Percentiles rank a stretch among this genome's conserved stretches.
These are phyloP conservation scores for Cinclus mexicanus DNA, from an alignment of 2,113 vertebrate genomes.

Conservation along the genomic window DNA sequence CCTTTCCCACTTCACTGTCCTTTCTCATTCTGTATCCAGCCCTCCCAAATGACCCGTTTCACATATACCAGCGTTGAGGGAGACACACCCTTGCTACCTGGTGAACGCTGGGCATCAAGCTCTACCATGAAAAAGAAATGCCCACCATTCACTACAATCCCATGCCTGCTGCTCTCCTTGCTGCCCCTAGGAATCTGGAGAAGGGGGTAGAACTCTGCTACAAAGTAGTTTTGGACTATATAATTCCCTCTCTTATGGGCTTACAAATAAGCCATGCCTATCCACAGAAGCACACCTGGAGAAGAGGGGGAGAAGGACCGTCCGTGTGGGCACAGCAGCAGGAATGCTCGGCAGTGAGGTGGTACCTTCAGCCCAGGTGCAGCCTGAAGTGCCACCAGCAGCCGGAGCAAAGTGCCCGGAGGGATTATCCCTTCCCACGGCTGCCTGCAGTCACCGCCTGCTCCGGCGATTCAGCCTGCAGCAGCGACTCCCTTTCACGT, in stretches of 20 bases:
- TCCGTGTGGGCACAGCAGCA: background rate
- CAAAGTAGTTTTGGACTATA: background rate
- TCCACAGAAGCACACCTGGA: background rate
- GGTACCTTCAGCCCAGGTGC: background rate
- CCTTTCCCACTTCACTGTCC: background rate
- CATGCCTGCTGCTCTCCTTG: background rate
- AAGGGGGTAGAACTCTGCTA: background rate
- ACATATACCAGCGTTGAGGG: rapidly evolving
- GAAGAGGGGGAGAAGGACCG: background rate
- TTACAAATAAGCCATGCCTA: background rate
- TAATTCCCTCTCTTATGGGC: background rate
- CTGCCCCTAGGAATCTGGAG: background rate
- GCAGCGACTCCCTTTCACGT: background rate
- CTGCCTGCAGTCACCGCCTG: background rate
- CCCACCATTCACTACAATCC: no score
- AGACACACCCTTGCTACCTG: rapidly evolving
- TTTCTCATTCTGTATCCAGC: background rate
- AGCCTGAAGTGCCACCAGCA: rapidly evolving
- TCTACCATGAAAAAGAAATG: background rate
- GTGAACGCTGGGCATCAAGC: background rate
- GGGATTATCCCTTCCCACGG: background rate
- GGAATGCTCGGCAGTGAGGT: background rate
- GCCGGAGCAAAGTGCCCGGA: background rate
- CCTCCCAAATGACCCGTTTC: background rate
- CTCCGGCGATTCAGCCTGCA: background rate